A percentile compares a stretch with the other conserved stretches of the same genome.
Evolutionary conservation across 2,888 invertebrate genomes (phyloP).

Genomic region (Spialia ferax): DNA sequence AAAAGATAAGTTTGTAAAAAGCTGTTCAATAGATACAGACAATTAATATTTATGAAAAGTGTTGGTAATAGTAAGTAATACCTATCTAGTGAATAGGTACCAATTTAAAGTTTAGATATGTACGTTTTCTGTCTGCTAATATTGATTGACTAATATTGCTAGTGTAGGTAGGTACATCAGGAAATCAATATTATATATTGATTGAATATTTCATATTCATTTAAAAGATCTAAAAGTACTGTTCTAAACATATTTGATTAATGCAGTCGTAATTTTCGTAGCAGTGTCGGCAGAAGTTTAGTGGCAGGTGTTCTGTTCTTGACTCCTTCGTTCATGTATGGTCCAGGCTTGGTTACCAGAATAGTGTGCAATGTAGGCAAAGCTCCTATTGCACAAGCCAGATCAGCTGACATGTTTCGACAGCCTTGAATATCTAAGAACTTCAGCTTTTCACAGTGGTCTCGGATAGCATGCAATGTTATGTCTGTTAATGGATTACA

Average conservation of each 20-base stretch:
- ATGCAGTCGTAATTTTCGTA: slow-evolving; percentile 74
- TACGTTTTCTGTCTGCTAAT: too few relatives aligned
- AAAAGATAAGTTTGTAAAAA: too few relatives aligned
- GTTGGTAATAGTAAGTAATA: too few relatives aligned
- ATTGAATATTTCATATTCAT: too few relatives aligned
- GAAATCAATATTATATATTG: too few relatives aligned
- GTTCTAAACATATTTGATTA: slow-evolving; percentile 46
- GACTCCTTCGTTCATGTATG: slow-evolving; percentile 71
- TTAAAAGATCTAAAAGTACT: not conserved
- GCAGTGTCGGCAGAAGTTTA: slow-evolving; percentile 71
- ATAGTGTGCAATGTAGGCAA: slow-evolving; percentile 77
- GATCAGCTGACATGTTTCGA: slow-evolving; percentile 77
- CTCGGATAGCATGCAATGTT: slow-evolving; percentile 80
- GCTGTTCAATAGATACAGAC: too few relatives aligned
- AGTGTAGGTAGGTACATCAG: too few relatives aligned
- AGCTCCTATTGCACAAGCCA: slow-evolving; percentile 71
- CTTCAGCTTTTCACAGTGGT: slow-evolving; percentile 81
- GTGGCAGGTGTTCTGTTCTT: slow-evolving; percentile 72
- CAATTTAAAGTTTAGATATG: too few relatives aligned
- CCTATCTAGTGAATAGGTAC: too few relatives aligned
- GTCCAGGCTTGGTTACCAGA: slow-evolving; percentile 78
- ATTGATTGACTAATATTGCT: too few relatives aligned
- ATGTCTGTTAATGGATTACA: slow-evolving; percentile 88
- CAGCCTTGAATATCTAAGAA: slow-evolving; percentile 87
- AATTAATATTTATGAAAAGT: too few relatives aligned